phyloP scores from a whole-genome alignment of 1,140 invertebrate species.

The Bombus terrestris region DNA sequence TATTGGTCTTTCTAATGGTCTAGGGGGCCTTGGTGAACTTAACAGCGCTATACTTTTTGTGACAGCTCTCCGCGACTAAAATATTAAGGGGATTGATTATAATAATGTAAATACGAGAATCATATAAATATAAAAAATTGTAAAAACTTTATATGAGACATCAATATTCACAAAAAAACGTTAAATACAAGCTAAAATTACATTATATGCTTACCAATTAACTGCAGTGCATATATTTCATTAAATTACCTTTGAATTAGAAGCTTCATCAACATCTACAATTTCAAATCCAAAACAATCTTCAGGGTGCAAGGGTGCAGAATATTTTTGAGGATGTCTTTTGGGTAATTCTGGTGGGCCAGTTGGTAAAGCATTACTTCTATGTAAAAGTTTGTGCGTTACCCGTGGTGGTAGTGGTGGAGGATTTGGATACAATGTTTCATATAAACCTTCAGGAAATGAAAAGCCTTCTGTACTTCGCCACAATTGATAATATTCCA shows the following conservation, averaged over 20 bases:
- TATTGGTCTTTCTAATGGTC: slow-evolving; percentile 73
- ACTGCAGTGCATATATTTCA: slow-evolving; percentile 25
- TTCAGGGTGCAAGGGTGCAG: slow-evolving; percentile 83
- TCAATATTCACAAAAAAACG: background rate
- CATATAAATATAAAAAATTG: background rate
- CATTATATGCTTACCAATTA: slow-evolving; percentile 1
- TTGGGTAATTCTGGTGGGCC: slow-evolving; percentile 77
- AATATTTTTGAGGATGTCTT: slow-evolving; percentile 83
- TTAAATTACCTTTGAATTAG: slow-evolving; percentile 75
- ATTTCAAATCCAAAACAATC: slow-evolving; percentile 91
- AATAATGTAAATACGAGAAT: background rate
- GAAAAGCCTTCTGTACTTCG: slow-evolving; percentile 78
- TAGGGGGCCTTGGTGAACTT: slow-evolving; percentile 77
- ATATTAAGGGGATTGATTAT: slow-evolving; percentile 21
- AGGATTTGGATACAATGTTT: slow-evolving; percentile 77
- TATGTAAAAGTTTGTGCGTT: slow-evolving; percentile 85
- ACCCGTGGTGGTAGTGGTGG: slow-evolving; percentile 83
- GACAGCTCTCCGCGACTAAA: slow-evolving; percentile 77
- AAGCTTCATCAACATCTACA: slow-evolving; percentile 88
- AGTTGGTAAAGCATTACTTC: slow-evolving; percentile 83
- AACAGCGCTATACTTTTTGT: slow-evolving; percentile 80
- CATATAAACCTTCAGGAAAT: slow-evolving; percentile 72
- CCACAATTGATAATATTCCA: slow-evolving; percentile 81
- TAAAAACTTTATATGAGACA: background rate
- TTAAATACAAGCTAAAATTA: background rate